phyloP scores from a whole-genome alignment of 2,113 vertebrate genomes.

The Sapajus apella region DNA sequence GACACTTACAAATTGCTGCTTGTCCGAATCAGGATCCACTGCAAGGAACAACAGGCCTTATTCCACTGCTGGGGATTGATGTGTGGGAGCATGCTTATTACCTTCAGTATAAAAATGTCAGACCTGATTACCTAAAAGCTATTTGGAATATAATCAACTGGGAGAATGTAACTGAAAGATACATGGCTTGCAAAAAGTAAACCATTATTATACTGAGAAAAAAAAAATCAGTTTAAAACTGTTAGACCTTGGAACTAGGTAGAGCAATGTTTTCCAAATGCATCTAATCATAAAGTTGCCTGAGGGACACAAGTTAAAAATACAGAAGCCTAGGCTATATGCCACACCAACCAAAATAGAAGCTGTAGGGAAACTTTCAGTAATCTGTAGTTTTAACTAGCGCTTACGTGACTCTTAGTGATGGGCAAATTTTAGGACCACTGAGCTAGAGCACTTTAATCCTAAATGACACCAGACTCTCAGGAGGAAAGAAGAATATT shows the following conservation, averaged over 20 bases:
- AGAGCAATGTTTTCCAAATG: neutral
- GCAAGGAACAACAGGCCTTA: conserved; percentile 97
- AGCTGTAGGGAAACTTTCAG: neutral
- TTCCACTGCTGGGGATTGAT: conserved; percentile 96
- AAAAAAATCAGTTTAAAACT: neutral
- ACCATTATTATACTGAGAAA: conserved; percentile 33
- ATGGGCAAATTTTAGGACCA: neutral
- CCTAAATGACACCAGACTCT: neutral
- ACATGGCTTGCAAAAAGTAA: conserved; percentile 90
- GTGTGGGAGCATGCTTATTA: conserved; percentile 99
- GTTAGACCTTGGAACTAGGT: neutral
- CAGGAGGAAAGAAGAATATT: neutral
- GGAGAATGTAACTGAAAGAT: conserved; percentile 94
- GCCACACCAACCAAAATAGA: neutral
- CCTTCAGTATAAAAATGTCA: conserved; percentile 98
- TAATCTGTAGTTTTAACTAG: neutral
- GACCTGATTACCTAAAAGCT: conserved; percentile 97
- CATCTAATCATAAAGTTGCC: neutral
- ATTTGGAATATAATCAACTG: conserved; percentile 98
- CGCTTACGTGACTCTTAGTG: neutral
- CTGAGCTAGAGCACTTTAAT: neutral
- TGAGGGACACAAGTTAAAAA: neutral
- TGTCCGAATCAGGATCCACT: conserved; percentile 97
- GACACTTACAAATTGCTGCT: conserved; percentile 89
- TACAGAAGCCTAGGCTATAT: neutral